A percentile compares a stretch with the other conserved stretches of the same genome.
Evolutionary conservation across 2,888 invertebrate species (phyloP).

Genomic region (Cynaeus angustus): DNA sequence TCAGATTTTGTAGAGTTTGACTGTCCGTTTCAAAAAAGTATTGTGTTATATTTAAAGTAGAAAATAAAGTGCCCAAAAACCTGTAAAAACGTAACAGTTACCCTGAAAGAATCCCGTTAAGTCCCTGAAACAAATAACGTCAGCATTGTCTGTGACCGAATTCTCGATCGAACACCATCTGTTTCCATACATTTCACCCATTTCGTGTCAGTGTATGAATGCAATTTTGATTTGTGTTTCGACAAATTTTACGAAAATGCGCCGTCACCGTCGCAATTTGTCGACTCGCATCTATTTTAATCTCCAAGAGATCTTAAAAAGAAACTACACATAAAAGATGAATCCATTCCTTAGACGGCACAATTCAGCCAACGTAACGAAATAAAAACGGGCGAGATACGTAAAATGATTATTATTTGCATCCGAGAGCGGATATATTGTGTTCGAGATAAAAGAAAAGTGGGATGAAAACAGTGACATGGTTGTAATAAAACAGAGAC

Average conservation of each 20-base stretch:
- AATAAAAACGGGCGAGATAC: conserved; percentile 43
- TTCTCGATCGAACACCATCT: neutral
- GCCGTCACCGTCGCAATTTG: conserved; percentile 23
- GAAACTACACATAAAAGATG: conserved; percentile 46
- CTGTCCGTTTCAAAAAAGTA: too few relatives aligned
- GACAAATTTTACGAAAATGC: conserved; percentile 16
- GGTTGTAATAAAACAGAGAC: conserved; percentile 41
- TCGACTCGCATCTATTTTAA: conserved; percentile 45
- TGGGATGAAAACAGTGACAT: conserved; percentile 32
- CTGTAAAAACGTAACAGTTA: too few relatives aligned
- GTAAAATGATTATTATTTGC: conserved; percentile 47
- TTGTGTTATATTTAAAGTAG: too few relatives aligned
- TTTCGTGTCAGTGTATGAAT: conserved; percentile 12
- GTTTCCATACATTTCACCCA: conserved; percentile 2
- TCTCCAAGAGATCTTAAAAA: conserved; percentile 45
- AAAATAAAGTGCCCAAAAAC: too few relatives aligned
- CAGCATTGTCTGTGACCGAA: neutral
- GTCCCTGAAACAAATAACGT: neutral
- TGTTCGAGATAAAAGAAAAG: conserved; percentile 43
- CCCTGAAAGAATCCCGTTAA: too few relatives aligned
- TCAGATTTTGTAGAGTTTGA: too few relatives aligned
- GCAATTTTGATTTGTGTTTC: conserved; percentile 17
- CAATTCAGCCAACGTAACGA: conserved; percentile 46
- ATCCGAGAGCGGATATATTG: conserved; percentile 39
- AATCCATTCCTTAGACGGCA: conserved; percentile 40